Evolutionary conservation across 92 coral and sea anemone genomes (phyloP).

Genomic region (Heliopora coerulea): DNA sequence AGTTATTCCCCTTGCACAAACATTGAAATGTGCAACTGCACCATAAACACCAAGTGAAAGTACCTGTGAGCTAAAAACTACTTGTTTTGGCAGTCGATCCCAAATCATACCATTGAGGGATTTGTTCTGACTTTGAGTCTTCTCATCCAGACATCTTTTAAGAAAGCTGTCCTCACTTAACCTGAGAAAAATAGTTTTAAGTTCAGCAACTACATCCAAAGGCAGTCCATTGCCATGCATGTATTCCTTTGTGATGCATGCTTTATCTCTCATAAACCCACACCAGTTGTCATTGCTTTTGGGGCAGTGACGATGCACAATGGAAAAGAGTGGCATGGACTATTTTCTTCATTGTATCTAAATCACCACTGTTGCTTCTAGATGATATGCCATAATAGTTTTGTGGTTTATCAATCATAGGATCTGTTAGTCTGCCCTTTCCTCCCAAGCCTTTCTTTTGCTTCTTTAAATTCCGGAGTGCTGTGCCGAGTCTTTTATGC

Average conservation of each 20-base stretch:
- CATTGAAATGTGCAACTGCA: constrained; percentile 62
- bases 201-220: constrained; percentile 37
- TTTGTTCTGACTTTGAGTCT: constrained; percentile 60
- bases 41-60: constrained; percentile 52
- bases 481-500: constrained; percentile 40
- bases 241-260: constrained; percentile 9
- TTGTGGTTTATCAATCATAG: constrained; percentile 34
- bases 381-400: constrained; percentile 44
- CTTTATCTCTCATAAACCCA: constrained; percentile 22
- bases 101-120: constrained; percentile 57
- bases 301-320: constrained; percentile 33
- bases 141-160: constrained; percentile 53
- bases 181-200: constrained; percentile 45
- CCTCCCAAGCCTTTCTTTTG: constrained; percentile 38
- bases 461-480: constrained; percentile 40
- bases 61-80: constrained; percentile 37
- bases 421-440: constrained; percentile 36
- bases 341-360: constrained; percentile 26
- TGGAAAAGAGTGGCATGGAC: constrained; percentile 42
- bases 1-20: constrained; percentile 52
- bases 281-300: constrained; percentile 45
- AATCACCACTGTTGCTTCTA: constrained; percentile 39
- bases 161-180: constrained; percentile 55
- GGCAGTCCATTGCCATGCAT: constrained; percentile 55
- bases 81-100: constrained; percentile 52